Conservation (phyloP, 2,797 vertebrate species). For the Myioborus miniatus region DNA sequence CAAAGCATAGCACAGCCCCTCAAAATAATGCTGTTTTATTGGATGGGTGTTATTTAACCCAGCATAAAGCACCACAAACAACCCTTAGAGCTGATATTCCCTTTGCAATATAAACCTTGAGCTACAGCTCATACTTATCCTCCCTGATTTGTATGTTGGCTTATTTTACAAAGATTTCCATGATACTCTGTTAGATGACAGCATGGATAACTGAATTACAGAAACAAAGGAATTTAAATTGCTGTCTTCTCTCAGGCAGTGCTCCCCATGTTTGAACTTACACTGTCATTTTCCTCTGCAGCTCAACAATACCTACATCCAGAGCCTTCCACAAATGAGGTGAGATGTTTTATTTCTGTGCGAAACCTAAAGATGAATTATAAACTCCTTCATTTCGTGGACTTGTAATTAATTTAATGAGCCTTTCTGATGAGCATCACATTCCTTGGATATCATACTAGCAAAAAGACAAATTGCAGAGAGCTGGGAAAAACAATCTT, state of each 20-base stretch:
- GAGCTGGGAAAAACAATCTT: neutral
- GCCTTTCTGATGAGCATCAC: neutral
- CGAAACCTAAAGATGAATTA: neutral
- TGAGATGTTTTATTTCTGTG: neutral
- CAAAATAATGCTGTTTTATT: neutral
- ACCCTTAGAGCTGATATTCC: neutral
- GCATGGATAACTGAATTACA: neutral
- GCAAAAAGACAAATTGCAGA: neutral
- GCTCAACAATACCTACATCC: neutral
- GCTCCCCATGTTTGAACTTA: neutral
- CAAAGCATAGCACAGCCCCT: neutral
- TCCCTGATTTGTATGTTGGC: neutral
- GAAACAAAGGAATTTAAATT: neutral
- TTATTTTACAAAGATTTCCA: neutral
- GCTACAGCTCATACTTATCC: neutral
- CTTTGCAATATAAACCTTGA: neutral
- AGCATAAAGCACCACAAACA: neutral
- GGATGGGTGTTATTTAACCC: neutral
- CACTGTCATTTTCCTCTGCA: neutral
- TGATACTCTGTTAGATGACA: neutral
- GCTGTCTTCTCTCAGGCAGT: neutral
- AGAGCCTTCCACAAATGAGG: neutral
- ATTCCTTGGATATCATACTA: neutral
- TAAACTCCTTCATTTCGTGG: neutral
- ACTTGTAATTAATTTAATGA: neutral